A percentile compares a stretch with the other conserved stretches of the same genome.
phyloP scores from a whole-genome alignment of 2,888 invertebrate genomes.

The Hydroisotoma schaefferi region DNA sequence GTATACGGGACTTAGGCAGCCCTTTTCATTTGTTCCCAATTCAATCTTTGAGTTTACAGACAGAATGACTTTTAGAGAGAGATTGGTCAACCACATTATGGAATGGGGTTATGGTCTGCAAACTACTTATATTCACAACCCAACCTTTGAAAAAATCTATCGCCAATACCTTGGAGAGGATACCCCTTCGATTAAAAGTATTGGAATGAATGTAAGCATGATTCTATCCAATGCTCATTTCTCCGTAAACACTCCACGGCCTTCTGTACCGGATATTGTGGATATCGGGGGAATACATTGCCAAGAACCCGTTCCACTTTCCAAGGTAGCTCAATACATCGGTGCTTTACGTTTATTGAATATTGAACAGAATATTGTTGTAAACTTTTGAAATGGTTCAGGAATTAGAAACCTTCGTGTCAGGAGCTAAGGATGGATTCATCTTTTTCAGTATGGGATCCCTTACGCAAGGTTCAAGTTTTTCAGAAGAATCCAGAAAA shows the following conservation, averaged over 20 bases:
- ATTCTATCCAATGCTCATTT: slow-evolving; percentile 48
- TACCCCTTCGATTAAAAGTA: slow-evolving; percentile 28
- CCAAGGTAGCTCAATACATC: slow-evolving; percentile 19
- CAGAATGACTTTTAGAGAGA: slow-evolving; percentile 19
- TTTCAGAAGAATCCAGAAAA: slow-evolving; percentile 69
- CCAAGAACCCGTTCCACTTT: slow-evolving; percentile 40
- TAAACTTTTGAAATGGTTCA: neutral
- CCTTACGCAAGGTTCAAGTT: slow-evolving; percentile 72
- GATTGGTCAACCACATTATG: slow-evolving; percentile 20
- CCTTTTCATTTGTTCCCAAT: slow-evolving; percentile 21
- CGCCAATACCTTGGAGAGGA: slow-evolving; percentile 24
- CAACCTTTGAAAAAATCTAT: too few relatives aligned
- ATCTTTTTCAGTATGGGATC: slow-evolving; percentile 84
- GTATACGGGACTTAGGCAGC: slow-evolving; percentile 14
- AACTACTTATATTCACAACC: neutral
- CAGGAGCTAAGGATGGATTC: slow-evolving; percentile 65
- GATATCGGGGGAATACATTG: slow-evolving; percentile 50
- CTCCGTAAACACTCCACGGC: slow-evolving; percentile 38
- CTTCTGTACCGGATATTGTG: slow-evolving; percentile 45
- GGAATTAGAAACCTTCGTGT: slow-evolving; percentile 29
- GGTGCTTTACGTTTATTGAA: neutral
- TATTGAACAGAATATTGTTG: too few relatives aligned
- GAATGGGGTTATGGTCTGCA: neutral
- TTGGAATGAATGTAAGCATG: slow-evolving; percentile 43
- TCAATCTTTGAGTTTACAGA: slow-evolving; percentile 12